Conservation (phyloP, 2,888 invertebrate species). For the Tetramorium bicarinatum region DNA sequence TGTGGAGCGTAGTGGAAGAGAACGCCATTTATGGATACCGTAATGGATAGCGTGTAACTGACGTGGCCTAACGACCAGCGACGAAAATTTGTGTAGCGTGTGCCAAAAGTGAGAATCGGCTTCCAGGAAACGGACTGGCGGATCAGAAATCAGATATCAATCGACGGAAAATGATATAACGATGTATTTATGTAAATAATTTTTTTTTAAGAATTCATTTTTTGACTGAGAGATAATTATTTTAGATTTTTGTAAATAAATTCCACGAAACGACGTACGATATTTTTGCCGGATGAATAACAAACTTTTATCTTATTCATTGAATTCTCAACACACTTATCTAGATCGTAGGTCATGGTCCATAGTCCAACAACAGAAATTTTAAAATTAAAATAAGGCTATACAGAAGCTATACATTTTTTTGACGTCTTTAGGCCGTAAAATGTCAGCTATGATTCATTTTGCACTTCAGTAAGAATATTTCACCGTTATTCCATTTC, state of each 20-base stretch:
- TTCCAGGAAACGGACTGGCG: not conserved
- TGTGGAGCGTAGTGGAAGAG: constrained; percentile 55
- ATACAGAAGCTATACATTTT: not conserved
- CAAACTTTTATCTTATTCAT: not conserved
- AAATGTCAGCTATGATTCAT: constrained; percentile 35
- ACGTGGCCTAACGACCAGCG: constrained; percentile 43
- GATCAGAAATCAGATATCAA: not conserved
- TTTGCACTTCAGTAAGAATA: constrained; percentile 35
- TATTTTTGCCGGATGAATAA: not conserved
- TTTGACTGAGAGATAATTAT: not conserved
- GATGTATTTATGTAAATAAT: not conserved
- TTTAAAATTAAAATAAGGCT: constrained; percentile 28
- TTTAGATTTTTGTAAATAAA: not conserved
- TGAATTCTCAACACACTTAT: constrained; percentile 13
- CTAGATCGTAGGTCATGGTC: constrained; percentile 39
- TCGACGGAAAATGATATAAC: not conserved
- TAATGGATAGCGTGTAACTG: constrained; percentile 55
- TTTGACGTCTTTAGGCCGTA: not conserved
- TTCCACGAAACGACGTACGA: not conserved
- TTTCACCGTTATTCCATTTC: constrained; percentile 48
- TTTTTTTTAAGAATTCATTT: not conserved
- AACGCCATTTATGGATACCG: constrained; percentile 54
- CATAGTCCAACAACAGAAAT: constrained; percentile 9
- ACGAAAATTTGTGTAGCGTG: constrained; percentile 39
- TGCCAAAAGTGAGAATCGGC: constrained; percentile 22